Conservation (phyloP, 2,888 invertebrate species). For the Microctonus brassicae region DNA sequence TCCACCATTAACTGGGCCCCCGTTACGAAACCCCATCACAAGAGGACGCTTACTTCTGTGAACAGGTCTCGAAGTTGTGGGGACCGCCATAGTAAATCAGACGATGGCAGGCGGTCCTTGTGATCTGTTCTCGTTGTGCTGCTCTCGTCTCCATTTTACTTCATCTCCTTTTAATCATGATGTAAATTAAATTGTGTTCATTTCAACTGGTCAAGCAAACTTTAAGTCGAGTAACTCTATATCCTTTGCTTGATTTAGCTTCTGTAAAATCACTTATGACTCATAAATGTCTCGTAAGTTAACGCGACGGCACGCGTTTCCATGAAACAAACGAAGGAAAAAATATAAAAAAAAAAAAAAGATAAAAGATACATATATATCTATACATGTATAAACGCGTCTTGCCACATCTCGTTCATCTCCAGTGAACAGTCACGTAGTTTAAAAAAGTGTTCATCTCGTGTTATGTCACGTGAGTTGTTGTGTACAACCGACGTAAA, state of each 20-base stretch:
- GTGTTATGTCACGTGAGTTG: slow-evolving; percentile 21
- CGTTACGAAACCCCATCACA: slow-evolving; percentile 50
- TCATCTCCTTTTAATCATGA: neutral
- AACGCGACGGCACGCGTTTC: slow-evolving; percentile 62
- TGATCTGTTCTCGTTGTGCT: slow-evolving; percentile 59
- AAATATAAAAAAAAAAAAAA: slow-evolving; percentile 35
- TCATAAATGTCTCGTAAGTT: slow-evolving; percentile 69
- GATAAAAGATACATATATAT: neutral
- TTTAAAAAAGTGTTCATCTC: slow-evolving; percentile 21
- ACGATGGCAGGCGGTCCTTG: slow-evolving; percentile 68
- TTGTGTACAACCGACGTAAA: slow-evolving; percentile 7
- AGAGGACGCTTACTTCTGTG: slow-evolving; percentile 42
- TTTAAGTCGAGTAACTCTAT: slow-evolving; percentile 58
- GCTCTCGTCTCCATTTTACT: slow-evolving; percentile 16
- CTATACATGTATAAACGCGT: neutral
- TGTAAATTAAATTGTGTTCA: neutral
- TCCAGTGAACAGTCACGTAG: slow-evolving; percentile 22
- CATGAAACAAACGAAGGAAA: slow-evolving; percentile 43
- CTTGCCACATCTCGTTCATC: slow-evolving; percentile 23
- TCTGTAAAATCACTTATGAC: slow-evolving; percentile 66
- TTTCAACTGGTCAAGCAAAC: slow-evolving; percentile 35
- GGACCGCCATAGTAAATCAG: slow-evolving; percentile 68
- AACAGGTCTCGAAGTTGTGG: slow-evolving; percentile 43
- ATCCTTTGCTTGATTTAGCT: slow-evolving; percentile 53
- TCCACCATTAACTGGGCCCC: slow-evolving; percentile 51